Evolutionary conservation across 1,140 invertebrate genomes (phyloP).

Genomic region (Antheraea mylitta): DNA sequence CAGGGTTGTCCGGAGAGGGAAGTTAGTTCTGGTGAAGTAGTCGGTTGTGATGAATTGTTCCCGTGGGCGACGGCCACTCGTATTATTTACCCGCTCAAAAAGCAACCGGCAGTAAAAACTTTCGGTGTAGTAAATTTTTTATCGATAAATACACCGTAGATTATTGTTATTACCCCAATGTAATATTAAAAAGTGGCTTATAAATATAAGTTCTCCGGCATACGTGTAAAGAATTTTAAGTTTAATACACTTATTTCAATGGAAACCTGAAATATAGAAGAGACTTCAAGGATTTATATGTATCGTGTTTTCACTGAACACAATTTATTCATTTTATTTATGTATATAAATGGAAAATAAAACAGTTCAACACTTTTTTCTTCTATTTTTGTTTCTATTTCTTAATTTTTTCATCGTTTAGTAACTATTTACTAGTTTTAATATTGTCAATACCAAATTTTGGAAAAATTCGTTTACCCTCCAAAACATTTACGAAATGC

Average conservation of each 20-base stretch:
- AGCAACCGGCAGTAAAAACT: conserved; percentile 22
- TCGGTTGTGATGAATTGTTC: conserved; percentile 49
- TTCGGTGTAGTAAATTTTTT: conserved; percentile 21
- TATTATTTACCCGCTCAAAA: conserved; percentile 33
- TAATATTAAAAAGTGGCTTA: not conserved
- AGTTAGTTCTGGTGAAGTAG: conserved; percentile 33
- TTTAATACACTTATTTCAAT: not conserved
- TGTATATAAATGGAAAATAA: no score
- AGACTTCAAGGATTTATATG: not conserved
- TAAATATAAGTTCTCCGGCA: not conserved
- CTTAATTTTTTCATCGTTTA: no score
- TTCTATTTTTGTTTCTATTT: no score
- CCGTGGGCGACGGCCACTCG: conserved; percentile 36
- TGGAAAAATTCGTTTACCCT: no score
- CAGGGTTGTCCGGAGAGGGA: conserved; percentile 25
- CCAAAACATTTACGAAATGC: no score
- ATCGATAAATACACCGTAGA: conserved; percentile 18
- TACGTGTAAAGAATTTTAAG: not conserved
- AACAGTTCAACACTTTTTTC: no score
- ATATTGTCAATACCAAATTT: no score
- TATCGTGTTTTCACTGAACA: not conserved
- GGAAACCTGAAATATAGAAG: not conserved
- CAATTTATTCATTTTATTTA: not conserved
- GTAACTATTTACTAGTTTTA: no score
- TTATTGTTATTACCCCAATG: not conserved